phyloP scores from a whole-genome alignment of 2,113 vertebrate genomes.

The Hemichromis elongatus region DNA sequence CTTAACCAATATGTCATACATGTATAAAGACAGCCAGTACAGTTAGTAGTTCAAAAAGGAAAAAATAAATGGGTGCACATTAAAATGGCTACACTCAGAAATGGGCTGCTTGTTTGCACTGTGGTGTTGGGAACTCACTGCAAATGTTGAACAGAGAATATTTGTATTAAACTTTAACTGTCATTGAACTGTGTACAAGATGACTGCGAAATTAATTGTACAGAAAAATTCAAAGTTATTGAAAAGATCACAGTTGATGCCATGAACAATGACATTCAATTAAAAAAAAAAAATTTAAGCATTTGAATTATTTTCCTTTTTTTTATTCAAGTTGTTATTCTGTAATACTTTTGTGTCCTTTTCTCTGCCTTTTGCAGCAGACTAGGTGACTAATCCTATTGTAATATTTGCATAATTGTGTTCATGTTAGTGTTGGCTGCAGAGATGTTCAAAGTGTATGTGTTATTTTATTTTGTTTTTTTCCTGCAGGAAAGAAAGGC shows the following conservation, averaged over 20 bases:
- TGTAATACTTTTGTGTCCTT: background rate
- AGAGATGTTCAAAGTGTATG: conserved; percentile 4
- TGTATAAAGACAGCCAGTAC: background rate
- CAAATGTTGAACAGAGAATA: background rate
- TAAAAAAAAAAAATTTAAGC: no score
- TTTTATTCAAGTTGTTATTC: background rate
- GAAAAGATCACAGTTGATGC: background rate
- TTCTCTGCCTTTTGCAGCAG: background rate
- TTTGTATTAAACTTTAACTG: background rate
- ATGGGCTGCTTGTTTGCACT: background rate
- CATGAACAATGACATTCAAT: background rate
- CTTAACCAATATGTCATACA: background rate
- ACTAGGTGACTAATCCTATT: background rate
- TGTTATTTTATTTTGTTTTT: background rate
- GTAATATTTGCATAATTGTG: background rate
- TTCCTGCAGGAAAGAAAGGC: conserved; percentile 44
- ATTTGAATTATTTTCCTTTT: background rate
- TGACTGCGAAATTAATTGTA: background rate
- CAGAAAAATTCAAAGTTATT: background rate
- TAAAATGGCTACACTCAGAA: background rate
- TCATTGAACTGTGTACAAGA: background rate
- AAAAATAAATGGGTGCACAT: background rate
- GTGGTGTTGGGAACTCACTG: background rate
- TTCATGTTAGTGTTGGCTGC: background rate
- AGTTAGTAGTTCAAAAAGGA: background rate